A percentile compares a stretch with the other conserved stretches of the same genome.
Evolutionary conservation across 2,888 invertebrate genomes (phyloP).

Genomic region (Acanthosepion pharaonis): DNA sequence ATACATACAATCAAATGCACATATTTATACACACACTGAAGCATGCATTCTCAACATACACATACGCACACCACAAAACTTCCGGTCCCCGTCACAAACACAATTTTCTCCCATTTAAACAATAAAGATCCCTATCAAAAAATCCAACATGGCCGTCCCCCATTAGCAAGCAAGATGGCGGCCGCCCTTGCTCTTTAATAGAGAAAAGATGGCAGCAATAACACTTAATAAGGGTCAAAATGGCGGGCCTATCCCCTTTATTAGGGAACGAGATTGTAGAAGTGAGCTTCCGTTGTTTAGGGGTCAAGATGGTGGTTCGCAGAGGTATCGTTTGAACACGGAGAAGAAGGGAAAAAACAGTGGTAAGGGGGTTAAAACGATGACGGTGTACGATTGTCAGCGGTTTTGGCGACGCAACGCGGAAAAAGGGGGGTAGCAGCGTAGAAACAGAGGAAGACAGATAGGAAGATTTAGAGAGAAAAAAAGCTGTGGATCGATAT

Average conservation of each 20-base stretch:
- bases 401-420: background rate
- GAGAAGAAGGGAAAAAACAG: background rate
- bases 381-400: conserved; percentile 13
- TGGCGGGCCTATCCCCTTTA: conserved; percentile 33
- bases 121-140: conserved; percentile 33
- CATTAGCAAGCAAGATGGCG: conserved; percentile 23
- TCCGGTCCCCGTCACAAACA: conserved; percentile 33
- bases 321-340: background rate
- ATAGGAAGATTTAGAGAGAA: background rate
- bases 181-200: conserved; percentile 22
- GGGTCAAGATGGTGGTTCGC: conserved; percentile 33
- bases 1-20: conserved; percentile 6
- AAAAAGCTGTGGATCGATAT: background rate
- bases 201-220: conserved; percentile 22
- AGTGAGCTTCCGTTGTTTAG: conserved; percentile 33
- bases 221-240: conserved; percentile 23
- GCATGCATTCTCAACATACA: background rate
- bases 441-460: background rate
- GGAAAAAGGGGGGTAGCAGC: background rate
- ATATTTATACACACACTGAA: background rate
- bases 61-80: conserved; percentile 15
- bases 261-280: conserved; percentile 33
- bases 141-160: conserved; percentile 23
- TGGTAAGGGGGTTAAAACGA: conserved; percentile 21
- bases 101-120: conserved; percentile 33